Evolutionary conservation across 2,888 invertebrate genomes (phyloP).

Genomic region (Mythimna lalbum): DNA sequence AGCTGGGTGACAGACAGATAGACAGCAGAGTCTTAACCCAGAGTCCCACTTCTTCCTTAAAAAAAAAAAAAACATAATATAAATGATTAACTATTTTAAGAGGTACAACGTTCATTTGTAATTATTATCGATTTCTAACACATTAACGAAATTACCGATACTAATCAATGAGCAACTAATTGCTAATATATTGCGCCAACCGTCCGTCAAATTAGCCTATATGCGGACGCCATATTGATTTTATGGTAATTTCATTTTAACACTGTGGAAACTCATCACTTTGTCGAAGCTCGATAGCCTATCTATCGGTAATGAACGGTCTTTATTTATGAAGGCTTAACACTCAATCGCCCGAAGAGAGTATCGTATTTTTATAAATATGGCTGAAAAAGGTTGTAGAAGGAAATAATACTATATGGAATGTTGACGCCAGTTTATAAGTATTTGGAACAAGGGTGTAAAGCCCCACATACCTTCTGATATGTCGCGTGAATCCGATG

Average conservation of each 20-base stretch:
- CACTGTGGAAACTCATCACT: conserved; percentile 39
- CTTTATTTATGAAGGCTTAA: conserved; percentile 27
- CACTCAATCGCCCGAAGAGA: conserved; percentile 16
- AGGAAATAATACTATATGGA: no score
- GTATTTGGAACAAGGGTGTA: no score
- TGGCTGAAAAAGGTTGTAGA: neutral
- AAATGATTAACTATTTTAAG: neutral
- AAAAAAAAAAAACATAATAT: no score
- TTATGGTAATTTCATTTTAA: conserved; percentile 54
- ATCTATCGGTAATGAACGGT: conserved; percentile 25
- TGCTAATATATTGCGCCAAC: conserved; percentile 32
- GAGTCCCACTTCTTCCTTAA: no score
- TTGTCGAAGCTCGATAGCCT: conserved; percentile 6
- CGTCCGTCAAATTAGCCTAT: conserved; percentile 33
- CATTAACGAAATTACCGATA: neutral
- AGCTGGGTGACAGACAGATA: no score
- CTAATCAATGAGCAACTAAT: conserved; percentile 32
- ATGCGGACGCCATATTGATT: conserved; percentile 35
- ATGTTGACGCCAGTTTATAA: no score
- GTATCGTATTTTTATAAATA: conserved; percentile 10
- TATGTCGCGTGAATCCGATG: no score
- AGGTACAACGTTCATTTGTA: neutral
- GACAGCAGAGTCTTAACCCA: no score
- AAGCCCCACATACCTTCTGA: no score
- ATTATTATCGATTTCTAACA: neutral